Conservation (phyloP, 2,888 invertebrate species). For the Chorisops tibialis region DNA sequence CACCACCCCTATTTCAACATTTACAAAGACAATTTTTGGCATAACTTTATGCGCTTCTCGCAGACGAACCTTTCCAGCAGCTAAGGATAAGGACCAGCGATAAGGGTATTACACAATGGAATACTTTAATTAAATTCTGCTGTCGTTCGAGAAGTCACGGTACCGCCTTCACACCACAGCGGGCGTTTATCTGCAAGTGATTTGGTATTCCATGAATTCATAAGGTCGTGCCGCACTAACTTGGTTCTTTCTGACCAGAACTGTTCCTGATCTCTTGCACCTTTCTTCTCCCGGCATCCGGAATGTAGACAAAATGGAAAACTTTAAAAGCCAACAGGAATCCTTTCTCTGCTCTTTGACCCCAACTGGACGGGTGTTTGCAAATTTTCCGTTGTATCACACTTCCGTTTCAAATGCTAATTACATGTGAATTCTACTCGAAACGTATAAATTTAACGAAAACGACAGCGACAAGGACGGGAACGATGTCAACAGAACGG, state of each 20-base stretch:
- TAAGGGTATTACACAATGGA: constrained; percentile 6
- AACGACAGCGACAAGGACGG: too few species aligned
- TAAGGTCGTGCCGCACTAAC: neutral
- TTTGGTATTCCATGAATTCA: constrained; percentile 19
- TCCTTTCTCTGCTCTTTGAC: neutral
- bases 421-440: too few species aligned
- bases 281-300: neutral
- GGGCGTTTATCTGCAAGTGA: constrained; percentile 1
- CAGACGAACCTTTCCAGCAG: too few species aligned
- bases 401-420: too few species aligned
- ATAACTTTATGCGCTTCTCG: too few species aligned
- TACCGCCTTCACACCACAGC: neutral
- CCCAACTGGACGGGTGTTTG: too few species aligned
- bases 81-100: neutral
- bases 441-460: too few species aligned
- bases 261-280: neutral
- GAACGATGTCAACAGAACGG: too few species aligned
- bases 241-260: neutral
- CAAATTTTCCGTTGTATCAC: too few species aligned
- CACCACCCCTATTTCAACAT: too few species aligned
- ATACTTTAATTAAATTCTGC: constrained; percentile 25
- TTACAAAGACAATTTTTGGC: too few species aligned
- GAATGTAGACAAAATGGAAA: constrained; percentile 3
- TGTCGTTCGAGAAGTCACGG: neutral
- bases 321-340: neutral